Evolutionary conservation across 2,888 invertebrate species (phyloP), one percentile per base, ranked within the genome.

Genomic region (Xestia c-nigrum): DNA sequence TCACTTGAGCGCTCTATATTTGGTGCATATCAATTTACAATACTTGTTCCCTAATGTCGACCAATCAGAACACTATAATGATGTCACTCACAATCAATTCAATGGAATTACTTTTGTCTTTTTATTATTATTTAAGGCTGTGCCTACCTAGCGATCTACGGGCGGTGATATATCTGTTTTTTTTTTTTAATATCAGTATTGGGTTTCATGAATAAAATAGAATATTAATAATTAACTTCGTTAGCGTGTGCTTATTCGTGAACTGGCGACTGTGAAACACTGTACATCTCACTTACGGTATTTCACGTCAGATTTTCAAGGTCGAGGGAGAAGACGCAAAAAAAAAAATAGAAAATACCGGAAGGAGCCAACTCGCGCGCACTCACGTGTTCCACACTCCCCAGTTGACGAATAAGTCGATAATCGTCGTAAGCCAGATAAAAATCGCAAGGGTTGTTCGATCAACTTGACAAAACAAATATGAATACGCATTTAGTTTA

Each of bases 1-100:
- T 93, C 93, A 93, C 92, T 93, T 92, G 91, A 92, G 90, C 91
- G 88, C 89, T 89, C 85, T 90, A 86, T 90, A 89, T 88, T 92
- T 92, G 94, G 93, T 93, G 93, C 91, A 90, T 92, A 84, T 87
- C 87, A 89, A 85, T 89, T 91, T 91, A 91, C 85, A 90, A 90
- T 89, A 89, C 85, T 94, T 94, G 94, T 91, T 94, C 94, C 94
- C 93, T 89, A 85, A 84, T 83, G 69, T 84, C 74, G 87, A 72
- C 75, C 88, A 87, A 89, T 88, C 80, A 87, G 84, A 79, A 86
- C 69, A 87, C 78, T 76, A 80, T 82, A 81, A 57, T 79, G 82
- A 64, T 73, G 68, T 72, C 69, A 79, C 65, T 46, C 67, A 72
- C 72, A 76, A 77, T 75, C 50, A 40, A 76, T 74, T 70, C 68